Base-by-base conservation (phyloP, 2,113 vertebrate species). In the Gambusia affinis region DNA sequence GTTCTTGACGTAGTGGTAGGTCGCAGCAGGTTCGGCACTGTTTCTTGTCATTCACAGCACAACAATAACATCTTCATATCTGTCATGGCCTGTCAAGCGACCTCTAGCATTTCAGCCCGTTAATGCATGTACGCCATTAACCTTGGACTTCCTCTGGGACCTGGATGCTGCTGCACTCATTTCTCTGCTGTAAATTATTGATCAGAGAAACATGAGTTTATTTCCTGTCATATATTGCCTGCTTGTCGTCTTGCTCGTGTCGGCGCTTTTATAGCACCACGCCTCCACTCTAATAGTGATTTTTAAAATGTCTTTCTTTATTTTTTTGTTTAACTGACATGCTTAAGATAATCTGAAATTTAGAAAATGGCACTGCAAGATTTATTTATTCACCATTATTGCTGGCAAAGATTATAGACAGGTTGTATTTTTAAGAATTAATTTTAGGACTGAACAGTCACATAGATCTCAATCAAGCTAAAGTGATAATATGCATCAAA, bases 111-210 rank as follows among this genome's bases (percentile, higher is more conserved):
- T 91, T 93, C 85, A 86, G 89, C 91, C 70, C 71, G 81, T 91
- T 88, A 86, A 88, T 84, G 82, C 74, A 66, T 88, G 87, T 68
- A 77, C 57, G 83, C 92, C 92, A 93, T 96, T 96, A 95, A 94
- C 93, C 93, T 75, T 77, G 74, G 51, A 44, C 91, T 84, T 90
- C 87, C 89, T 74, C 2, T 0, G 64, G 78, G 82, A 75, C 75
- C 17, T 63, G 47, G 67, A 75, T 39, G 42, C 69, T 73, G 72
- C 70, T 12, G 4, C 65, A 80, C 77, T 66, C 31, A 88, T 90
- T 81, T 60, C 28, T 81, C 51, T 67, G 67, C 70, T 85, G 78
- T 90, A 82, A 91, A 89, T 92, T 88, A 92, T 90, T 88, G 89
- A 92, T 89, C 44, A 76, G 68, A 3, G 70, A 79, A 87, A 77